Percentiles rank a stretch among this genome's conserved stretches.
Evolutionary conservation across 2,113 vertebrate species (phyloP).

Genomic region (Cyprinus carpio): DNA sequence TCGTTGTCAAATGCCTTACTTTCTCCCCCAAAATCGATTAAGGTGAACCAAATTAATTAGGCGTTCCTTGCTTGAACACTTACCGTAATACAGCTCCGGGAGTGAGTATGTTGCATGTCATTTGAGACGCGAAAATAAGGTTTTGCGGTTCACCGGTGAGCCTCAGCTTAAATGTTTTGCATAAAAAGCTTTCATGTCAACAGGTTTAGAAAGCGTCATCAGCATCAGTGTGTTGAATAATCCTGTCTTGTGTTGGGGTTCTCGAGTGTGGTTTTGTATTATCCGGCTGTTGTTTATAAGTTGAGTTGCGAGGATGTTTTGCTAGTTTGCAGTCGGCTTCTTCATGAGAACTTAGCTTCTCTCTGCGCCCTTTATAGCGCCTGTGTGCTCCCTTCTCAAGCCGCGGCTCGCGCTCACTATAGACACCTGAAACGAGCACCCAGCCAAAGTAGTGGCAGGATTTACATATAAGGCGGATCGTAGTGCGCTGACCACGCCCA

Average conservation of each 20-base stretch:
- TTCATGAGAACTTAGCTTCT: background rate
- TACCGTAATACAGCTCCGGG: slow-evolving; percentile 44
- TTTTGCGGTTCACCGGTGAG: slow-evolving; percentile 15
- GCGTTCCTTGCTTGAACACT: background rate
- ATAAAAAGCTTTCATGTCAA: background rate
- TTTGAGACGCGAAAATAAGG: slow-evolving; percentile 40
- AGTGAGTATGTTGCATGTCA: slow-evolving; percentile 37
- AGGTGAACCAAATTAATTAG: background rate
- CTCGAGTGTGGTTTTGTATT: background rate
- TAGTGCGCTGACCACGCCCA: slow-evolving; percentile 69
- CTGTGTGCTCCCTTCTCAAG: slow-evolving; percentile 32
- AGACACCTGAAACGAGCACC: slow-evolving; percentile 65
- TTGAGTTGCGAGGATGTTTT: background rate
- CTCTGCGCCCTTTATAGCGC: background rate
- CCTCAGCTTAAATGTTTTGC: background rate
- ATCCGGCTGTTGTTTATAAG: background rate
- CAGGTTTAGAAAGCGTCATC: background rate
- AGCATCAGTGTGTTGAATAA: background rate
- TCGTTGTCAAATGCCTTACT: slow-evolving; percentile 40
- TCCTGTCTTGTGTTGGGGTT: background rate
- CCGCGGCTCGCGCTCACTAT: slow-evolving; percentile 50
- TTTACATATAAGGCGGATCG: slow-evolving; percentile 71
- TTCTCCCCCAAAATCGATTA: background rate
- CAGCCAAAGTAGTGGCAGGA: slow-evolving; percentile 41
- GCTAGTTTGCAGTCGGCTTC: background rate